These are phyloP conservation scores for Microhierax caerulescens DNA, from an alignment of 2,797 vertebrate species.

Conservation along the genomic window DNA sequence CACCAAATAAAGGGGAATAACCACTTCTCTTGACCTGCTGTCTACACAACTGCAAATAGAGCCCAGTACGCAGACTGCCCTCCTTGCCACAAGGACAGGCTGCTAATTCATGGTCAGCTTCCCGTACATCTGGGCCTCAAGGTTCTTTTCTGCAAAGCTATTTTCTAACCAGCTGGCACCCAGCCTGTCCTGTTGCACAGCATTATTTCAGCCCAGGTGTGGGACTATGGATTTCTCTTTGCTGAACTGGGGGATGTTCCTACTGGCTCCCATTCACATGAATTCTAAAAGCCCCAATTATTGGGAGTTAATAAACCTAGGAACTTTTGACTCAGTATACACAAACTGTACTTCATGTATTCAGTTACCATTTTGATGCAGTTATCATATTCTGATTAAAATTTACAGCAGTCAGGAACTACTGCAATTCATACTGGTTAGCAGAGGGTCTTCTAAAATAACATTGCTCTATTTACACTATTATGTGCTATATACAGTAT, in stretches of 20 bases:
- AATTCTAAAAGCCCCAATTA: neutral
- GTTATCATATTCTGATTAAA: neutral
- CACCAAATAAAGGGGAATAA: neutral
- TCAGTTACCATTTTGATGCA: neutral
- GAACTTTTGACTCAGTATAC: neutral
- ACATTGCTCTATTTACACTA: neutral
- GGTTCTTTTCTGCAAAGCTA: neutral
- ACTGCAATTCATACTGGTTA: neutral
- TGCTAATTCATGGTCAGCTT: neutral
- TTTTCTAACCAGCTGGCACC: neutral
- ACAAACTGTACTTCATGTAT: neutral
- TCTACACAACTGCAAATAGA: neutral
- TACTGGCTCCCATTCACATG: neutral
- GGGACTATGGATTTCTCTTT: neutral
- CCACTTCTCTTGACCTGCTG: neutral
- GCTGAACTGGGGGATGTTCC: neutral
- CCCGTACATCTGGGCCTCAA: neutral
- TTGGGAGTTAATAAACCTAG: neutral
- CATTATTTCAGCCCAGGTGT: neutral
- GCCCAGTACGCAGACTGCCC: neutral
- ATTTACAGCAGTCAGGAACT: neutral
- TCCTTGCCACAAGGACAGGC: neutral
- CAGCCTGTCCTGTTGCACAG: neutral
- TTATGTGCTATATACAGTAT: neutral
- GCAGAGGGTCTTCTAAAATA: neutral